A percentile compares a stretch with the other conserved stretches of the same genome.
phyloP scores from a whole-genome alignment of 2,797 vertebrate genomes.

The Rhodeus uyekii region DNA sequence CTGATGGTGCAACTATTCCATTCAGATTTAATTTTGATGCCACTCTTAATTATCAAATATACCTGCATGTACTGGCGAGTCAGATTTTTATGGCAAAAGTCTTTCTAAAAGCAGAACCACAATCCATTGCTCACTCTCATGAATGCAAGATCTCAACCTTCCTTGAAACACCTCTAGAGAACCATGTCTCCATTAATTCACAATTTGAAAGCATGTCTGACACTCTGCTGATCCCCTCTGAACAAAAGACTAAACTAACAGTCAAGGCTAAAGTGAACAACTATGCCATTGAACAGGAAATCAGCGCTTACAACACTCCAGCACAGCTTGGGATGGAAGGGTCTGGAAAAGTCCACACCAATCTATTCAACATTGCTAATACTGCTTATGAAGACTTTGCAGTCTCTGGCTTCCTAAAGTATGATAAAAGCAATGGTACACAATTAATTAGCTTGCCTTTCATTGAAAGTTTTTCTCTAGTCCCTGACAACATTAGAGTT shows the following conservation, averaged over 20 bases:
- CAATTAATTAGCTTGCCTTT: constrained; percentile 85
- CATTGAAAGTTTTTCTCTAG: constrained; percentile 74
- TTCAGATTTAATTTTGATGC: constrained; percentile 83
- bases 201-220: constrained; percentile 78
- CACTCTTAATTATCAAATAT: constrained; percentile 75
- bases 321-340: constrained; percentile 82
- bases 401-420: constrained; percentile 85
- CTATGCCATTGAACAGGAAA: constrained; percentile 80
- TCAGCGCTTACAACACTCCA: constrained; percentile 83
- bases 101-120: constrained; percentile 83
- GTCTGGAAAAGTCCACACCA: constrained; percentile 72
- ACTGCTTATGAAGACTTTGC: constrained; percentile 83
- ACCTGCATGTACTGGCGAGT: constrained; percentile 77
- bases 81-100: constrained; percentile 86
- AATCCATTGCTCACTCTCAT: constrained; percentile 83
- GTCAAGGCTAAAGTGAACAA: constrained; percentile 85
- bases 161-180: constrained; percentile 67
- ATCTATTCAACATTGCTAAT: constrained; percentile 61
- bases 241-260: constrained; percentile 78
- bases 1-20: constrained; percentile 79
- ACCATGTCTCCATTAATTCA: constrained; percentile 63
- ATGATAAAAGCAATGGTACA: constrained; percentile 87
- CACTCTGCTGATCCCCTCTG: constrained; percentile 75
- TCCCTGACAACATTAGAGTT: constrained; percentile 79
- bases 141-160: constrained; percentile 81